A percentile compares a stretch with the other conserved stretches of the same genome.
phyloP scores from a whole-genome alignment of 2,888 invertebrate genomes.

The Drosophila koepferae region DNA sequence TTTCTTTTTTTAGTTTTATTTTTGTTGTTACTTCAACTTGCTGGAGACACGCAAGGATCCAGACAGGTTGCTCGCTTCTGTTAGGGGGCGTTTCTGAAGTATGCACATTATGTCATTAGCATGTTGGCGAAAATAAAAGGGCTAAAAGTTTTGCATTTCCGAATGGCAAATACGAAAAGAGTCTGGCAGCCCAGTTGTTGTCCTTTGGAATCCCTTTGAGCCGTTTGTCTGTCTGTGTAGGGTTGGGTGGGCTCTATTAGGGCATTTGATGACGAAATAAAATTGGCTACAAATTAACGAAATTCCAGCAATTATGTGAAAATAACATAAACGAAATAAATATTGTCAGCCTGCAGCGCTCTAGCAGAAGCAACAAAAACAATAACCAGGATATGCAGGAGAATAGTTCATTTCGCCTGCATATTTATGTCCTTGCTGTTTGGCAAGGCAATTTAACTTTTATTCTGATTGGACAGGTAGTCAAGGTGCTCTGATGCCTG shows the following conservation, averaged over 20 bases:
- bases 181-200: conserved; percentile 21
- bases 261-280: conserved; percentile 59
- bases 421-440: conserved; percentile 33
- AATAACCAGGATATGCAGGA: conserved; percentile 43
- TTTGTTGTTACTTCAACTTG: conserved; percentile 34
- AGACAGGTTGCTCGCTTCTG: conserved; percentile 49
- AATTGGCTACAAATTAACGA: conserved; percentile 75
- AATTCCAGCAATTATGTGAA: conserved; percentile 72
- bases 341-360: conserved; percentile 42
- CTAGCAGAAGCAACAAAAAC: conserved; percentile 37
- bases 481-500: conserved; percentile 16
- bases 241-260: background rate
- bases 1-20: conserved; percentile 5
- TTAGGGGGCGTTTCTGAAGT: conserved; percentile 64
- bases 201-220: conserved; percentile 44
- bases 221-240: background rate
- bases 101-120: conserved; percentile 82
- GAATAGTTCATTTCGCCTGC: conserved; percentile 11
- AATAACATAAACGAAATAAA: conserved; percentile 46
- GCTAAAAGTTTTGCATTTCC: conserved; percentile 51
- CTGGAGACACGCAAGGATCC: conserved; percentile 69
- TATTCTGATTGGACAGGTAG: conserved; percentile 31
- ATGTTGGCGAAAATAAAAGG: conserved; percentile 71
- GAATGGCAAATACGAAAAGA: conserved; percentile 18
- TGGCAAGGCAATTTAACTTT: conserved; percentile 65